A percentile compares a stretch with the other conserved stretches of the same genome.
Conservation (phyloP, 30 jellyfish, hydroid and myxozoan genomes). For the Aurelia sp. region DNA sequence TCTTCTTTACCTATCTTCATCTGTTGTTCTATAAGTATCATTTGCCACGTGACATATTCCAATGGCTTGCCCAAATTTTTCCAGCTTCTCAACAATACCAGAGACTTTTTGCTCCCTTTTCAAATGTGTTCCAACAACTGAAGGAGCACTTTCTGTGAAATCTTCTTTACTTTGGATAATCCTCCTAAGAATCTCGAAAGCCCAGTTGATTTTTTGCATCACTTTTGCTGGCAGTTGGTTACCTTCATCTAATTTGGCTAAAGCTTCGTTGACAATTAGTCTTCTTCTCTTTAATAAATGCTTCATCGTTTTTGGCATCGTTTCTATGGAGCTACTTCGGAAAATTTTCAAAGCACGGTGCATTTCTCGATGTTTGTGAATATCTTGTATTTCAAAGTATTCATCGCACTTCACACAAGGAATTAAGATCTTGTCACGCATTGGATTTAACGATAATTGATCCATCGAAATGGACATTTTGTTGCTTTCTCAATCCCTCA, state of each 20-base stretch:
- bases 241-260: conserved; percentile 29
- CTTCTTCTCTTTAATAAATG: conserved; percentile 66
- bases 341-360: conserved; percentile 62
- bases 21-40: conserved; percentile 31
- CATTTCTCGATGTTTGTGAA: conserved; percentile 56
- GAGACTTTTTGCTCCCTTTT: not conserved
- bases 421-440: conserved; percentile 21
- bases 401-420: conserved; percentile 69
- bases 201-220: conserved; percentile 65
- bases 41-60: conserved; percentile 62
- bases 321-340: conserved; percentile 23
- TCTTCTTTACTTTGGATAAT: not conserved
- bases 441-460: conserved; percentile 32
- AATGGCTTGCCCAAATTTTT: conserved; percentile 62
- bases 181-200: conserved; percentile 49
- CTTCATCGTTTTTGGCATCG: conserved; percentile 44
- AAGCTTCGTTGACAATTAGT: conserved; percentile 33
- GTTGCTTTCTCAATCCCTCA: no score
- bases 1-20: conserved; percentile 57
- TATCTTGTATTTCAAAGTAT: conserved; percentile 31
- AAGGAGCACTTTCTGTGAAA: not conserved
- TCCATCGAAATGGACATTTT: not conserved
- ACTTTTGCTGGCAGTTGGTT: conserved; percentile 51
- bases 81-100: conserved; percentile 6
- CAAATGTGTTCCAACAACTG: not conserved